Evolutionary conservation across 2,888 invertebrate genomes (phyloP).

Genomic region (Myopa tessellatipennis): DNA sequence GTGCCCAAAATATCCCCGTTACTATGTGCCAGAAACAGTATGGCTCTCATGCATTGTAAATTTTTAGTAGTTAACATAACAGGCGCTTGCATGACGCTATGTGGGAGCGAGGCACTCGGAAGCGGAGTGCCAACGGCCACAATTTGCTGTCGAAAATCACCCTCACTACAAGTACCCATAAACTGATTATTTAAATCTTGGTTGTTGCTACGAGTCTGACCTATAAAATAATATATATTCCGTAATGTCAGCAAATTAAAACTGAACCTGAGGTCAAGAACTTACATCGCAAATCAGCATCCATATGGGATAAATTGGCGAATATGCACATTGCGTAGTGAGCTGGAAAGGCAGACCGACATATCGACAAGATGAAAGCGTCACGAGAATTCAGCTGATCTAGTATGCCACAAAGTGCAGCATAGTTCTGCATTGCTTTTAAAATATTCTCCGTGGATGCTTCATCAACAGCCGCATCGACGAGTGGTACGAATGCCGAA

Average conservation of each 20-base stretch:
- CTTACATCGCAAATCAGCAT: constrained; percentile 67
- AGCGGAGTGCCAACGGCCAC: constrained; percentile 97
- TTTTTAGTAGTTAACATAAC: constrained; percentile 99
- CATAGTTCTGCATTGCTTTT: constrained; percentile 90
- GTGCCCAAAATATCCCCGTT: constrained; percentile 92
- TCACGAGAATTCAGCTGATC: constrained; percentile 84
- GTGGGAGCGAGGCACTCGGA: constrained; percentile 83
- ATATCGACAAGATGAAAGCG: constrained; percentile 93
- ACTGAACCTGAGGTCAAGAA: neutral
- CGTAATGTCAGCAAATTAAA: constrained; percentile 20
- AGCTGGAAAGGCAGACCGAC: constrained; percentile 95
- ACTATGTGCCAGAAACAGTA: constrained; percentile 88
- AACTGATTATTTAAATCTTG: constrained; percentile 71
- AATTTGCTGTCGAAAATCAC: constrained; percentile 89
- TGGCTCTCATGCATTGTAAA: constrained; percentile 93
- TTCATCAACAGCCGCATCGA: constrained; percentile 97
- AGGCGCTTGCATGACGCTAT: constrained; percentile 72
- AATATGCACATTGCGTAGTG: constrained; percentile 93
- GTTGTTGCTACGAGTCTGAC: constrained; percentile 69
- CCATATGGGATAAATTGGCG: constrained; percentile 72
- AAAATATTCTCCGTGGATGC: constrained; percentile 90
- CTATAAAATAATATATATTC: constrained; percentile 52
- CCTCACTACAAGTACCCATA: constrained; percentile 71
- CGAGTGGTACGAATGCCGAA: constrained; percentile 89
- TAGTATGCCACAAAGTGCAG: constrained; percentile 88